Evolutionary conservation across 2,113 vertebrate species (phyloP), one percentile per base, ranked within the genome.

Genomic region (Spilogale gracilis): DNA sequence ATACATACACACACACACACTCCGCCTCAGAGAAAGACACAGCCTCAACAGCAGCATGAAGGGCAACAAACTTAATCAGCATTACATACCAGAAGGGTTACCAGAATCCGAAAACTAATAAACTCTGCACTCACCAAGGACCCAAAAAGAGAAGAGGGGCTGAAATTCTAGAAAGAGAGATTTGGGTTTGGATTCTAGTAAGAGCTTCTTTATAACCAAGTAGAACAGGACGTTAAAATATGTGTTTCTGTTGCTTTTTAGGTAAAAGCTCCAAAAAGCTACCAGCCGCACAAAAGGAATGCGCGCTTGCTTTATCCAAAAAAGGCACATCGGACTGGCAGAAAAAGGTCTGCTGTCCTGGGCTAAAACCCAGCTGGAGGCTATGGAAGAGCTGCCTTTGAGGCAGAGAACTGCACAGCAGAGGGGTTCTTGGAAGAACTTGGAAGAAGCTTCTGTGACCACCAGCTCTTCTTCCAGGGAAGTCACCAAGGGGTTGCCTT

Each of bases 101-200:
- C 61, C n/a, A 5, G 69, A 90, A 82, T 32, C 69, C 25, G 45
- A 82, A 74, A 91, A 94, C 67, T 13, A 86, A 86, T 21, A 92
- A 83, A 74, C 27, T 88, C 38, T 23, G 27, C 27, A 88, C 81
- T 90, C 16, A 65, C 78, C 54, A 67, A 95, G 27, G 38, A 71
- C 25, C 74, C 50, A 54, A 73, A 93, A 60, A 52, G 67, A 88
- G 38, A 82, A 90, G n/a, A 56, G 63, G 20, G 45, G 60, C 12
- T n/a, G 74, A 63, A 65, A 63, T 38, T 60, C 84, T 60, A 89
- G 78, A 3, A 58, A 54, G 52, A 56, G 54, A 45, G 48, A 86
- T 45, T 58, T 52, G 17, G 84, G 48, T 76, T 71, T 85, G 86
- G 56, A 82, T 23, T 93, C 86, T 73, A 61, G 73, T 52, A 82